Conservation (phyloP, 2,113 vertebrate species). For the Equus quagga region DNA sequence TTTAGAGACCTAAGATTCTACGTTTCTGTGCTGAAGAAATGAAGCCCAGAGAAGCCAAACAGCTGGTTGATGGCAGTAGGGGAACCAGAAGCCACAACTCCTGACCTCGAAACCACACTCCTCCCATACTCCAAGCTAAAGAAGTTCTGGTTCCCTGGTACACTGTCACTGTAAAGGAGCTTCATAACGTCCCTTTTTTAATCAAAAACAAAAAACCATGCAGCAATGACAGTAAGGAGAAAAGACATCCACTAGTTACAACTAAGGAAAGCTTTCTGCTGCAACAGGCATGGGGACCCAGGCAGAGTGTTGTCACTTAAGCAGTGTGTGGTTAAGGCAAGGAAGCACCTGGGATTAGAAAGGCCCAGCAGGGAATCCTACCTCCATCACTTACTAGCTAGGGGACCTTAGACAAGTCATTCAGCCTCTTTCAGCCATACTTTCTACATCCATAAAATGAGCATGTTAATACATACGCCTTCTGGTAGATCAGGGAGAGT, state of each 20-base stretch:
- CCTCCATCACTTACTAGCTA: no score
- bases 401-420: no score
- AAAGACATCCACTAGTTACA: not conserved
- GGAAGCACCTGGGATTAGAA: not conserved
- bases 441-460: not conserved
- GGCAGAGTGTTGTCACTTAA: not conserved
- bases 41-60: not conserved
- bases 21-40: not conserved
- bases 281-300: not conserved
- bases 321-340: not conserved
- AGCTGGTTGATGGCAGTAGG: rapidly evolving
- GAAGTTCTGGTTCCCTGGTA: not conserved
- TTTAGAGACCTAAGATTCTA: not conserved
- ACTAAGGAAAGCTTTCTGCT: not conserved
- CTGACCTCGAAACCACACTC: not conserved
- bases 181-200: not conserved
- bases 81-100: not conserved
- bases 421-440: no score
- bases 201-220: not conserved
- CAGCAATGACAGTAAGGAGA: not conserved
- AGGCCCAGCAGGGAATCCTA: no score
- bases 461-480: not conserved
- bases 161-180: not conserved
- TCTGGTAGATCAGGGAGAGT: not conserved
- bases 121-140: not conserved